Evolutionary conservation across 2,797 vertebrate genomes (phyloP).

Genomic region (Adelosebastes latens): DNA sequence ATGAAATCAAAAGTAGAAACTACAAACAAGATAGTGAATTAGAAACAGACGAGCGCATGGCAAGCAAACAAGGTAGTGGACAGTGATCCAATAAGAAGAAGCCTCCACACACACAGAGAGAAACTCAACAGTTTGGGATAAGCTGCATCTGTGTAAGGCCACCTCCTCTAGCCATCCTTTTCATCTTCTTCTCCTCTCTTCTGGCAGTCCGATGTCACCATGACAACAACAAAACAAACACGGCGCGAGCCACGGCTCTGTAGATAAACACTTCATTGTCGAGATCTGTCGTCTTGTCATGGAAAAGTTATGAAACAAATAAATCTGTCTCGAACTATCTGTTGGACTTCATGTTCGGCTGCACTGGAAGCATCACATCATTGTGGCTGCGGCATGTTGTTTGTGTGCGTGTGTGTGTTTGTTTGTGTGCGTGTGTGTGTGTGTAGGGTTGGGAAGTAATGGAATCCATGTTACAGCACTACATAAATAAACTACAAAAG

Average conservation of each 20-base stretch:
- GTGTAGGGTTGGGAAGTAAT: neutral
- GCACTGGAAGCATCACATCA: slow-evolving; percentile 13
- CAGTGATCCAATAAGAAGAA: slow-evolving; percentile 2
- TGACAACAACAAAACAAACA: slow-evolving; percentile 48
- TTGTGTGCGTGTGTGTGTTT: neutral
- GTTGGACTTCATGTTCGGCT: slow-evolving; percentile 12
- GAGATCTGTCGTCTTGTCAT: slow-evolving; percentile 16
- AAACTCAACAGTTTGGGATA: slow-evolving; percentile 1
- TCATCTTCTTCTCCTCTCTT: neutral
- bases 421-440: neutral
- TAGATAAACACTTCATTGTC: slow-evolving; percentile 27
- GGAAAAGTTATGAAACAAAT: slow-evolving; percentile 36
- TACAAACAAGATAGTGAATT: neutral
- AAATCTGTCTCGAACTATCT: slow-evolving; percentile 17
- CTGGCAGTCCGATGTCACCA: neutral
- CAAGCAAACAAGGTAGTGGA: slow-evolving; percentile 14
- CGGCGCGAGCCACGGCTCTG: neutral
- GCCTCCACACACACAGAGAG: neutral
- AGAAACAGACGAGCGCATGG: slow-evolving; percentile 21
- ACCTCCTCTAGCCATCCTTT: slow-evolving; percentile 10
- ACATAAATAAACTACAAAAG: neutral
- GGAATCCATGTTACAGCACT: neutral
- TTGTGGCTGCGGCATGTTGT: neutral
- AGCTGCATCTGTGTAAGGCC: neutral
- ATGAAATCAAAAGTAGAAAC: neutral